A percentile compares a stretch with the other conserved stretches of the same genome.
Conservation (phyloP, 2,797 vertebrate genomes). For the Hydrophis major region DNA sequence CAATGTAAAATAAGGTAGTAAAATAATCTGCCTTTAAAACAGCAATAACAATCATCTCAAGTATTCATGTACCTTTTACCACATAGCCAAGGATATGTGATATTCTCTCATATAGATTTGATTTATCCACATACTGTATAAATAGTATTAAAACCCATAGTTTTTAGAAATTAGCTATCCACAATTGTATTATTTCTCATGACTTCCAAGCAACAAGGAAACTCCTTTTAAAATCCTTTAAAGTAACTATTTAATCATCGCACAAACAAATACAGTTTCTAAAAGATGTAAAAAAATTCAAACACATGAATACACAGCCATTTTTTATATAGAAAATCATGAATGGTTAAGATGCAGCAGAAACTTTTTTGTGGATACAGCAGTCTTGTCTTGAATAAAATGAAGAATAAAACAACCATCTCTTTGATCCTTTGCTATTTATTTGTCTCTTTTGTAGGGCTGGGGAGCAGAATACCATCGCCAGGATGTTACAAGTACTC, state of each 20-base stretch:
- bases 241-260: background rate
- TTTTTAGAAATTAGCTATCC: background rate
- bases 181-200: background rate
- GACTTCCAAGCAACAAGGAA: background rate
- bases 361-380: background rate
- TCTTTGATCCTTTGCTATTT: constrained; percentile 47
- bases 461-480: constrained; percentile 98
- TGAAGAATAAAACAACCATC: constrained; percentile 3
- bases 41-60: background rate
- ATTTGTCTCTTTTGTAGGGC: constrained; percentile 75
- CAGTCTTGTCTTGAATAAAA: background rate
- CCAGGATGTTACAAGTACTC: constrained; percentile 97
- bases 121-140: background rate
- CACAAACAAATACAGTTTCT: background rate
- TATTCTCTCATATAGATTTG: background rate
- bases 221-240: background rate
- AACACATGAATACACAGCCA: background rate
- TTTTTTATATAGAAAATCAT: background rate
- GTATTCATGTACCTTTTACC: background rate
- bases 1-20: background rate
- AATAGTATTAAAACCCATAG: background rate
- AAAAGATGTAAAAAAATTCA: background rate
- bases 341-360: background rate
- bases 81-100: background rate
- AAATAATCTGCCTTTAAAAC: background rate